Percentiles rank a stretch among this genome's conserved stretches.
Evolutionary conservation across 2,888 invertebrate species (phyloP).

Genomic region (Thera britannica): DNA sequence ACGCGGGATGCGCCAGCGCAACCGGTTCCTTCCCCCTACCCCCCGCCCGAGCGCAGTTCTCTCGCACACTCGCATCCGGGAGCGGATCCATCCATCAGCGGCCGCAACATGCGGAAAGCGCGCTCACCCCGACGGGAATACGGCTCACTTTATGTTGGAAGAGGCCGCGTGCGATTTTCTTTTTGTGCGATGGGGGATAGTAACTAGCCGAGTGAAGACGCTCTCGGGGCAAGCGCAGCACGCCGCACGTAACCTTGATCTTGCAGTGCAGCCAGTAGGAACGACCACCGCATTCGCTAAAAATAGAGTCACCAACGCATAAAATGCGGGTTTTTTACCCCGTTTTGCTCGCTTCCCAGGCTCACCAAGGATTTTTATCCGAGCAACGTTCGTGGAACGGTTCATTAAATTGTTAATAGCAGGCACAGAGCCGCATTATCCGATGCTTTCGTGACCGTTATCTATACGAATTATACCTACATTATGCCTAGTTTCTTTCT

Average conservation of each 20-base stretch:
- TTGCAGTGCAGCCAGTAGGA: conserved; percentile 78
- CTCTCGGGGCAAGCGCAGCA: conserved; percentile 60
- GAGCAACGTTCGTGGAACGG: conserved; percentile 58
- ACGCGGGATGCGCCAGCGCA: conserved; percentile 60
- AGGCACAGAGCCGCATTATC: conserved; percentile 41
- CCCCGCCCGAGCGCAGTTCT: conserved; percentile 36
- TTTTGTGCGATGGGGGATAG: conserved; percentile 50
- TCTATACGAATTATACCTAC: conserved; percentile 44
- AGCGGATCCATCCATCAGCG: conserved; percentile 58
- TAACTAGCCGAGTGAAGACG: conserved; percentile 66
- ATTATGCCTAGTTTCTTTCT: conserved; percentile 29
- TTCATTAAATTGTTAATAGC: conserved; percentile 67
- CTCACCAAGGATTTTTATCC: conserved; percentile 64
- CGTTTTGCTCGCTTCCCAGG: conserved; percentile 72
- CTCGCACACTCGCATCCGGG: conserved; percentile 73
- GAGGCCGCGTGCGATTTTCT: conserved; percentile 51
- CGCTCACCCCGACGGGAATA: conserved; percentile 45
- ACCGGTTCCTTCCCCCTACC: conserved; percentile 66
- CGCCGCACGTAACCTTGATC: conserved; percentile 77
- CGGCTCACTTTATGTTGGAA: conserved; percentile 46
- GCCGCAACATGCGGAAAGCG: conserved; percentile 37
- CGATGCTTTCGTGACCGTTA: conserved; percentile 55
- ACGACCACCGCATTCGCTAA: conserved; percentile 72
- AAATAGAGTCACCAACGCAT: conserved; percentile 74
- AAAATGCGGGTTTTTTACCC: conserved; percentile 73